A percentile compares a stretch with the other conserved stretches of the same genome.
Evolutionary conservation across 2,797 vertebrate genomes (phyloP).

Genomic region (Babyrousa celebensis): DNA sequence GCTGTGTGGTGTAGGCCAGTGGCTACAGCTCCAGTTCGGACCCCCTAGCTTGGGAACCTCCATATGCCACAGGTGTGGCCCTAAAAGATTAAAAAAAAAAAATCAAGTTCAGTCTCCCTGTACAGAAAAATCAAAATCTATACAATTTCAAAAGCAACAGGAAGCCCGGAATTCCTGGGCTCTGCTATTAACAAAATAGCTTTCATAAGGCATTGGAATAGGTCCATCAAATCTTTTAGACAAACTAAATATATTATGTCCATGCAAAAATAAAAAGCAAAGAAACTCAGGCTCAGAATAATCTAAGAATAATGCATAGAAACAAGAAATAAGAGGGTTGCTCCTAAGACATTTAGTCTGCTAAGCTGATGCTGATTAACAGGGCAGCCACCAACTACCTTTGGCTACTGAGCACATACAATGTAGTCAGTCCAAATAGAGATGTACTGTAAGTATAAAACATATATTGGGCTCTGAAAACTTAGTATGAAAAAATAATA

Average conservation of each 20-base stretch:
- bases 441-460: conserved; percentile 18
- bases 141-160: conserved; percentile 74
- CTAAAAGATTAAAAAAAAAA: background rate
- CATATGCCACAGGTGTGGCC: no score
- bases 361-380: background rate
- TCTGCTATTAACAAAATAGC: conserved; percentile 63
- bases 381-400: background rate
- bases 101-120: conserved; percentile 50
- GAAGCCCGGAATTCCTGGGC: conserved; percentile 66
- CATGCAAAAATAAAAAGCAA: conserved; percentile 30
- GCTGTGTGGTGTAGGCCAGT: no score
- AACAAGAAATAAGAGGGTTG: conserved; percentile 37
- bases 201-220: conserved; percentile 55
- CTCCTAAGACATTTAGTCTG: conserved; percentile 51
- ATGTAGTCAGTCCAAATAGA: conserved; percentile 16
- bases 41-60: no score
- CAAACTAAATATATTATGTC: conserved; percentile 58
- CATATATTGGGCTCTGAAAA: conserved; percentile 43
- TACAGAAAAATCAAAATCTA: conserved; percentile 70
- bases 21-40: no score
- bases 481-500: conserved; percentile 32
- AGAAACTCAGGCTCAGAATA: conserved; percentile 62
- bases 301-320: conserved; percentile 31
- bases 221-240: conserved; percentile 59
- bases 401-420: background rate